phyloP scores from a whole-genome alignment of 2,113 vertebrate genomes.

The Hydrochoerus hydrochaeris region DNA sequence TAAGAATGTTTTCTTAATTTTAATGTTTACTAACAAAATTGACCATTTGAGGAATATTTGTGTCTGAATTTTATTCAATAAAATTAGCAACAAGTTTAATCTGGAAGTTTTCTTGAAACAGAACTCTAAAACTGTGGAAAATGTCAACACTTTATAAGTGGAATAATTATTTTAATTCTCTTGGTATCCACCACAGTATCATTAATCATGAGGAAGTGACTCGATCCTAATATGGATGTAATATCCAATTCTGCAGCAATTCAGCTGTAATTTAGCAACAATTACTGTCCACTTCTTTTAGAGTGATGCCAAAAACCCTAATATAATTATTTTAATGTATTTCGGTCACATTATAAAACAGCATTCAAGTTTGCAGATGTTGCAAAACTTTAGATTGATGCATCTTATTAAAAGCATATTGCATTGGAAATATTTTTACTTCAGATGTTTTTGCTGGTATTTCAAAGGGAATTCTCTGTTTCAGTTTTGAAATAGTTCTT shows the following conservation, averaged over 20 bases:
- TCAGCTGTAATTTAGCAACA: constrained; percentile 82
- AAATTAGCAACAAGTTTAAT: constrained; percentile 56
- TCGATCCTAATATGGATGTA: constrained; percentile 78
- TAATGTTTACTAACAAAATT: constrained; percentile 55
- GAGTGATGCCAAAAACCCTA: constrained; percentile 75
- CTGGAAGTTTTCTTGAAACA: constrained; percentile 65
- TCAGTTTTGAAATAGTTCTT: background rate
- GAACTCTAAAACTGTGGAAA: constrained; percentile 59
- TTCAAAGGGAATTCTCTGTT: constrained; percentile 46
- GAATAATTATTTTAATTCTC: constrained; percentile 79
- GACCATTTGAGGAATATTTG: constrained; percentile 58
- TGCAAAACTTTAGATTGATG: constrained; percentile 79
- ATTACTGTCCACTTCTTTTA: constrained; percentile 83
- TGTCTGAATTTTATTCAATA: constrained; percentile 72
- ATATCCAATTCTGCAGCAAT: constrained; percentile 79
- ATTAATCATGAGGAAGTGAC: constrained; percentile 81
- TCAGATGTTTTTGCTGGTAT: constrained; percentile 36
- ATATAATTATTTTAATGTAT: constrained; percentile 79
- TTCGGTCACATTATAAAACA: constrained; percentile 68
- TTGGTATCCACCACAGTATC: constrained; percentile 70
- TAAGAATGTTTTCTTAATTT: constrained; percentile 4
- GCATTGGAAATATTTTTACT: constrained; percentile 70
- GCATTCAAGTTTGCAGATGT: constrained; percentile 67
- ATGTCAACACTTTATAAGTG: constrained; percentile 69
- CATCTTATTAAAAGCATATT: constrained; percentile 77